These are phyloP conservation scores for Hydractinia echinata DNA, from an alignment of 30 jellyfish, hydroid and myxozoan species.

Conservation along the genomic window DNA sequence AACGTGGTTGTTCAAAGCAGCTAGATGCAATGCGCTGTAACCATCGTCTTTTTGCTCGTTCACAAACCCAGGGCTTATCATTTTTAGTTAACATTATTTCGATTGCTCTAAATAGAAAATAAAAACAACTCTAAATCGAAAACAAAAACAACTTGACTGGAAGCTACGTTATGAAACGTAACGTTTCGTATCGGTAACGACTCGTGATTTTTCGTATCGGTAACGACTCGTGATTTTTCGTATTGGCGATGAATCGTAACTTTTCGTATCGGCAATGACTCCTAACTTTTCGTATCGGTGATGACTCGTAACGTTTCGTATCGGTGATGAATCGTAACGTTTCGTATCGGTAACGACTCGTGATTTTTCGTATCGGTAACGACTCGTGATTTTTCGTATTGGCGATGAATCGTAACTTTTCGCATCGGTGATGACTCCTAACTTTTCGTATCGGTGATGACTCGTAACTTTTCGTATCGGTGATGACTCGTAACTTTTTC, in stretches of 20 bases:
- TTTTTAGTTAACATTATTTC: constrained; percentile 59
- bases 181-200: not conserved
- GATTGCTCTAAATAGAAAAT: constrained; percentile 47
- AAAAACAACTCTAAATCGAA: not conserved
- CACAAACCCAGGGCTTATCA: constrained; percentile 73
- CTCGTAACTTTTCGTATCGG: no score
- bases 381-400: no score
- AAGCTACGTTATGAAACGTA: not conserved
- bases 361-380: no score
- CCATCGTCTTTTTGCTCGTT: constrained; percentile 96
- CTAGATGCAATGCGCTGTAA: constrained; percentile 80
- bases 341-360: not conserved
- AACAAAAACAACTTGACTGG: not conserved
- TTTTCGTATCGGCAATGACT: no score
- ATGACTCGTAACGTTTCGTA: no score
- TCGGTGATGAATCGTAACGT: not conserved
- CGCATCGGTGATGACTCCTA: no score
- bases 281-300: no score
- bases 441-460: no score
- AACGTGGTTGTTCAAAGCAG: constrained; percentile 80
- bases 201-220: not conserved
- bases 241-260: no score
- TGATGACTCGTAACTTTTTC: not conserved
- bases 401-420: no score
- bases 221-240: no score